phyloP scores from a whole-genome alignment of 2,888 invertebrate species.

The Caenorhabditis virilis region DNA sequence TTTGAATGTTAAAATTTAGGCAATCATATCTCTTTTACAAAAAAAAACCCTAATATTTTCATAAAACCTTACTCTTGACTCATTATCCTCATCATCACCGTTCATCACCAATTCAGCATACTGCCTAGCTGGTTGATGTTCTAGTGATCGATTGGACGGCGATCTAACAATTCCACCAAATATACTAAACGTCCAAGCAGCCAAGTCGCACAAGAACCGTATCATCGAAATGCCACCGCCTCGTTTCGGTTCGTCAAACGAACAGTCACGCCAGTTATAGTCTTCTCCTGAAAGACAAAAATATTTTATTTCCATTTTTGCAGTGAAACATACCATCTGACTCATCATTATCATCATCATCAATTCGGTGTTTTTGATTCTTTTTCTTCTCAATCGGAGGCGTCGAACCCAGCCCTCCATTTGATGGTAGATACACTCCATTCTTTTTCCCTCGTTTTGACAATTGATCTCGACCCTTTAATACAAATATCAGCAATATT shows the following conservation, averaged over 20 bases:
- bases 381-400: constrained; percentile 30
- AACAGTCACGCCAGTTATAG: constrained; percentile 16
- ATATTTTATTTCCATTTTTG: no score
- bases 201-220: constrained; percentile 9
- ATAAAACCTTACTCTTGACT: no score
- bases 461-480: neutral
- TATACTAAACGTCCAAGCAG: constrained; percentile 19
- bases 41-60: no score
- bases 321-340: no score
- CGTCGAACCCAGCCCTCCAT: constrained; percentile 12
- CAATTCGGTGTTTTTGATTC: no score
- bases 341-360: constrained; percentile 26
- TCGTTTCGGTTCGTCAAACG: constrained; percentile 6
- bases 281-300: constrained; percentile 16
- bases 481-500: no score
- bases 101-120: no score
- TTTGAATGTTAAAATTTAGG: no score
- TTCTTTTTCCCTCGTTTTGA: constrained; percentile 13
- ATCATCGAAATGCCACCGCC: constrained; percentile 19
- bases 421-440: constrained; percentile 12
- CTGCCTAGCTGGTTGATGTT: no score
- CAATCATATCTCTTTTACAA: no score
- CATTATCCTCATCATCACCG: no score
- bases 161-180: neutral
- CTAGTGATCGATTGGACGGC: no score